These are phyloP conservation scores for Chelidonichthys spinosus DNA, from an alignment of 2,797 vertebrate genomes.

Conservation along the genomic window DNA sequence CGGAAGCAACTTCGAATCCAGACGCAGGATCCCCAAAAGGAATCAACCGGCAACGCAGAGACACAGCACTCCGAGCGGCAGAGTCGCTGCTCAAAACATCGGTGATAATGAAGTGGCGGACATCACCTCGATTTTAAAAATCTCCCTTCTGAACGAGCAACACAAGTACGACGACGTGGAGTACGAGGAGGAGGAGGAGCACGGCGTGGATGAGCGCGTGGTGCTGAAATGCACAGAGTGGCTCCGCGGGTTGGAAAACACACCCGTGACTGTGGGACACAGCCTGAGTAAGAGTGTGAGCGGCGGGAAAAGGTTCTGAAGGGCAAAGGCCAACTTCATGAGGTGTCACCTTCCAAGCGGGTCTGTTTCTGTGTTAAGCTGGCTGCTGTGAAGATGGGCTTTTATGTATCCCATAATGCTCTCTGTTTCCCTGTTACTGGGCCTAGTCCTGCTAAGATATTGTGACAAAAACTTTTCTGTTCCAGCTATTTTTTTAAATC, in stretches of 20 bases:
- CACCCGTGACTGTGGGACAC: slow-evolving; percentile 59
- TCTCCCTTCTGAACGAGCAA: slow-evolving; percentile 88
- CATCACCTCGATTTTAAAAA: slow-evolving; percentile 80
- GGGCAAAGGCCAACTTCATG: too few relatives aligned
- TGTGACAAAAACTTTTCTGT: too few relatives aligned
- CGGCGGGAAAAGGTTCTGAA: slow-evolving; percentile 56
- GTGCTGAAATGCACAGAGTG: slow-evolving; percentile 90
- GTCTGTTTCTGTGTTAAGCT: not conserved
- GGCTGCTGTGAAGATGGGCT: not conserved
- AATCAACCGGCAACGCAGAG: slow-evolving; percentile 39
- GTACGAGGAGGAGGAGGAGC: slow-evolving; percentile 83
- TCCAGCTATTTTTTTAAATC: too few relatives aligned
- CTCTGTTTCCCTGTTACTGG: not conserved
- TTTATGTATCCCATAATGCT: not conserved
- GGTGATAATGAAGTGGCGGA: slow-evolving; percentile 46
- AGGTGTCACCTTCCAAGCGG: not conserved
- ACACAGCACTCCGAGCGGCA: slow-evolving; percentile 25
- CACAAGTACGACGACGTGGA: slow-evolving; percentile 91
- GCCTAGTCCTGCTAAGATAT: not conserved
- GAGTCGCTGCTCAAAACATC: slow-evolving; percentile 13
- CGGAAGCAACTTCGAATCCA: slow-evolving; percentile 44
- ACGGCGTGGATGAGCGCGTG: slow-evolving; percentile 80
- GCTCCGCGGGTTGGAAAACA: slow-evolving; percentile 88
- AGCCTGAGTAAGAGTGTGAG: slow-evolving; percentile 28
- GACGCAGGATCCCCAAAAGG: slow-evolving; percentile 48